Conservation (phyloP, 1,140 invertebrate genomes). For the Liolophura sinensis region DNA sequence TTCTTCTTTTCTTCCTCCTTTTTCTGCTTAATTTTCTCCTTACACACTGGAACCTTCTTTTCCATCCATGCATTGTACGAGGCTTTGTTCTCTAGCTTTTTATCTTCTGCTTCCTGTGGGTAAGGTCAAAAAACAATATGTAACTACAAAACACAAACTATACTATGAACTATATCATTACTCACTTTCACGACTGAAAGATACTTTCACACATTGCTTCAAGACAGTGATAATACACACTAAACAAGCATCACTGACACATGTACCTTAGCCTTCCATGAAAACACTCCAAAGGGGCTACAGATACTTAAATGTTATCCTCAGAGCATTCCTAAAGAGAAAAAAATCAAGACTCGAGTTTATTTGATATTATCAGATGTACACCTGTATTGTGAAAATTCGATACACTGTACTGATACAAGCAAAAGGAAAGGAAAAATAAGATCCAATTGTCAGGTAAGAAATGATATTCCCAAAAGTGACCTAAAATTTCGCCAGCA, state of each 20-base stretch:
- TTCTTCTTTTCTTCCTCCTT: conserved; percentile 32
- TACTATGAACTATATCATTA: background rate
- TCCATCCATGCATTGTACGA: conserved; percentile 35
- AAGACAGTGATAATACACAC: background rate
- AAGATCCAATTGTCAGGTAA: no score
- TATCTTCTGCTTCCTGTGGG: conserved; percentile 31
- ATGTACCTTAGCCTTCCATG: no score
- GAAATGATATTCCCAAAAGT: no score
- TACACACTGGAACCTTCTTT: conserved; percentile 21
- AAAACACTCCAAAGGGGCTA: no score
- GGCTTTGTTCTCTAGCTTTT: conserved; percentile 24
- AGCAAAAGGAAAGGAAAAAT: no score
- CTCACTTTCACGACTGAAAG: background rate
- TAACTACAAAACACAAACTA: conserved; percentile 2
- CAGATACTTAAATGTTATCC: no score
- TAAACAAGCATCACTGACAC: background rate
- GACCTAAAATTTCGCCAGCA: no score
- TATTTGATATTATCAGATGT: no score
- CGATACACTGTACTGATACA: no score
- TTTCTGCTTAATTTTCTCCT: conserved; percentile 18
- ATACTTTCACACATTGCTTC: background rate
- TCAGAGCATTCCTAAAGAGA: no score
- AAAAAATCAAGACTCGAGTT: no score
- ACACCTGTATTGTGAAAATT: no score
- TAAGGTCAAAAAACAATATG: background rate